phyloP scores from a whole-genome alignment of 1,140 invertebrate species.

The Drosophila subpulchrella region DNA sequence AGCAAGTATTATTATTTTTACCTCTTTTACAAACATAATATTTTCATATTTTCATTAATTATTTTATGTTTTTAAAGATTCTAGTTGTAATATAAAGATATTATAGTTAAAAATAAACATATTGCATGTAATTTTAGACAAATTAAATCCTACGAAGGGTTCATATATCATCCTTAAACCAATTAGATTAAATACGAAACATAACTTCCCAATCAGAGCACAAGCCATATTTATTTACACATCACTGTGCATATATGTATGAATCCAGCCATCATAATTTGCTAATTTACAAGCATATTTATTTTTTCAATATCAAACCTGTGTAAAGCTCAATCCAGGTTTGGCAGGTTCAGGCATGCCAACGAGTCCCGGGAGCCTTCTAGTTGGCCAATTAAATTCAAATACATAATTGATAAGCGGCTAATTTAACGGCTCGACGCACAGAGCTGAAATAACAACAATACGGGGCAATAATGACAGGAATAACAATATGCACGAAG shows the following conservation, averaged over 20 bases:
- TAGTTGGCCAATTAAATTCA: conserved; percentile 70
- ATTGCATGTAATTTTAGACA: no score
- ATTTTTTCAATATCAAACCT: conserved; percentile 16
- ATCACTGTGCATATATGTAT: conserved; percentile 1
- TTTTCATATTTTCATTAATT: no score
- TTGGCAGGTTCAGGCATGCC: conserved; percentile 11
- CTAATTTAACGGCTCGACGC: conserved; percentile 69
- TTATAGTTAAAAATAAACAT: no score
- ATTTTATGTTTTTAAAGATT: no score
- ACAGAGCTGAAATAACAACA: conserved; percentile 43
- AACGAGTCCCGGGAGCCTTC: conserved; percentile 33
- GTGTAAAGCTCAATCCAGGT: conserved; percentile 5
- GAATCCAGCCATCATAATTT: conserved; percentile 1
- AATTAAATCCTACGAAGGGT: no score
- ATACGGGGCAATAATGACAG: conserved; percentile 31
- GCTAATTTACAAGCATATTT: conserved; percentile 11
- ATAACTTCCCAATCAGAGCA: neutral
- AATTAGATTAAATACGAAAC: neutral
- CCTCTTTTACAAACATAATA: no score
- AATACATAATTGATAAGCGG: conserved; percentile 76
- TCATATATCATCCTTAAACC: no score
- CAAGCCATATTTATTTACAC: conserved; percentile 15
- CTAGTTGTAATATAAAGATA: no score
- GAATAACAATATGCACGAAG: conserved; percentile 47
- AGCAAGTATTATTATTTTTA: no score